Percentiles rank a stretch among this genome's conserved stretches.
phyloP scores from a whole-genome alignment of 2,888 invertebrate genomes.

The Eristalis arbustorum region DNA sequence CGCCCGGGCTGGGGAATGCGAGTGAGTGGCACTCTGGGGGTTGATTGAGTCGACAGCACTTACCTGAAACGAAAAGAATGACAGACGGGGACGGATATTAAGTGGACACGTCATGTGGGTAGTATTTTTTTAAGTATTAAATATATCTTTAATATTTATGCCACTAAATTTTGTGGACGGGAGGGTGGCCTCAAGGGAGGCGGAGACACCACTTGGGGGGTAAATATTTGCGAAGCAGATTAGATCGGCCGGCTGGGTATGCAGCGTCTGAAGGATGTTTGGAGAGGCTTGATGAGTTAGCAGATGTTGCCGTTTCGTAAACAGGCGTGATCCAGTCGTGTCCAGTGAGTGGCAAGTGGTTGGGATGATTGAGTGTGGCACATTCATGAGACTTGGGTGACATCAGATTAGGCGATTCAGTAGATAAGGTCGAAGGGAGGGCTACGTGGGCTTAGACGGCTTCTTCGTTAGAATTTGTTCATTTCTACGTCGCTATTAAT shows the following conservation, averaged over 20 bases:
- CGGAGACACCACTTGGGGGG: not conserved
- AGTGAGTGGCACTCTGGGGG: slow-evolving; percentile 13
- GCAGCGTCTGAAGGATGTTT: not conserved
- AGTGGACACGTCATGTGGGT: not conserved
- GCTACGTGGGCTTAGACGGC: no score
- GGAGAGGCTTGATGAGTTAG: not conserved
- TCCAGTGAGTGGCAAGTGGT: not conserved
- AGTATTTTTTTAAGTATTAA: not conserved
- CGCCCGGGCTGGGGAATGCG: slow-evolving; percentile 23
- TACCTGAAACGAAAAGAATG: slow-evolving; percentile 23
- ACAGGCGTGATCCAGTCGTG: not conserved
- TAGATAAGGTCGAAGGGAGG: no score
- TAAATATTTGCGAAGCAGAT: slow-evolving; percentile 6
- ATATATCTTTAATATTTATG: slow-evolving; percentile 13
- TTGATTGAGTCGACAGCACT: slow-evolving; percentile 53
- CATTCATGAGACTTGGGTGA: no score
- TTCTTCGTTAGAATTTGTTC: no score
- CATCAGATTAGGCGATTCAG: no score
- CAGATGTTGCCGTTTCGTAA: not conserved
- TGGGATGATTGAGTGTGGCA: not conserved
- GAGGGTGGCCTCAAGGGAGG: not conserved
- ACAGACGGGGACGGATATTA: not conserved
- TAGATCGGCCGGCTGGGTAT: not conserved
- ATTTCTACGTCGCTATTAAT: no score
- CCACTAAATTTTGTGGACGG: not conserved